A percentile compares a stretch with the other conserved stretches of the same genome.
phyloP scores from a whole-genome alignment of 92 coral and sea anemone genomes.

The Parazoanthus darwini region DNA sequence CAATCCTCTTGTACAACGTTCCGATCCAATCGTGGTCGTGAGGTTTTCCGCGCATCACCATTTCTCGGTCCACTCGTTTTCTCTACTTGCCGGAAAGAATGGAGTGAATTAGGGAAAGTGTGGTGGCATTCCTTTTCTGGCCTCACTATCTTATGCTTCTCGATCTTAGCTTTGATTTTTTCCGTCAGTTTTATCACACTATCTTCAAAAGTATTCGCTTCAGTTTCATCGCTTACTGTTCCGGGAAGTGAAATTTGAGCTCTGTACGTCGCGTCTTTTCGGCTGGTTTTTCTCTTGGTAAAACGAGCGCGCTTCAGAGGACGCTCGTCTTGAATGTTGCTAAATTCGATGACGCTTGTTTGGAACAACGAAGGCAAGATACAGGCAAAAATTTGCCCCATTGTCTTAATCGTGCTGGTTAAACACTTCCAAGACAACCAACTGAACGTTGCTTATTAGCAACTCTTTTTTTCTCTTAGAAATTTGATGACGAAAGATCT shows the following conservation, averaged over 20 bases:
- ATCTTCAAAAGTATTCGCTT: not conserved
- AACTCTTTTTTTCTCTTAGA: not conserved
- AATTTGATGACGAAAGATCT: not conserved
- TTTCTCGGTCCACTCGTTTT: not conserved
- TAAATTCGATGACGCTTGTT: not conserved
- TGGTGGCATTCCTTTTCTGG: not conserved
- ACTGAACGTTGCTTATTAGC: not conserved
- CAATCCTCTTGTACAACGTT: conserved; percentile 17
- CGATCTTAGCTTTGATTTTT: not conserved
- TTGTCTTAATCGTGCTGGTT: not conserved
- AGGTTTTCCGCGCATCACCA: not conserved
- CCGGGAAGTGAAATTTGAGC: not conserved
- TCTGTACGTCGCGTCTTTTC: not conserved
- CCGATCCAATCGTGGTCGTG: not conserved
- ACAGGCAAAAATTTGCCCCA: conserved; percentile 8
- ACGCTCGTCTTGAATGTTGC: not conserved
- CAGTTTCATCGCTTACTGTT: not conserved
- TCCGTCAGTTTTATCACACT: not conserved
- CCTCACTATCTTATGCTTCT: not conserved
- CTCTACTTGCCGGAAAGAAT: not conserved
- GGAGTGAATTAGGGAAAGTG: not conserved
- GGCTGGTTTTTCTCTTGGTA: not conserved
- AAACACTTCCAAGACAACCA: not conserved
- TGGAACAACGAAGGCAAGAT: not conserved
- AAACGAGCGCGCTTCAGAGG: not conserved